These are phyloP conservation scores for Drosophila baimaii DNA, from an alignment of 1,140 invertebrate species.

Conservation along the genomic window DNA sequence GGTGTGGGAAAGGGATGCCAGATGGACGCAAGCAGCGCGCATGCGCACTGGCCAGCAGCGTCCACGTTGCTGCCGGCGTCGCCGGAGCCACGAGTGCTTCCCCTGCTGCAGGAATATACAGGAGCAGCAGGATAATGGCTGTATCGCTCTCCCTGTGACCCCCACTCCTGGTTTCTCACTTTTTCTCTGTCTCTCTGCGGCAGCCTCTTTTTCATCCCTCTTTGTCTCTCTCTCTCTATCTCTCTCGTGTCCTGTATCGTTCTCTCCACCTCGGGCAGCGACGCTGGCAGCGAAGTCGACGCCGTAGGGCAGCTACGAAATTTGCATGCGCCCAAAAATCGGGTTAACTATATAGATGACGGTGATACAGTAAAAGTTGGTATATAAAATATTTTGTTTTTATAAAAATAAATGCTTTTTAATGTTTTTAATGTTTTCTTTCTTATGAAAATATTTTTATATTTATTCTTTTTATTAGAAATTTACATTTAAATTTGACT, in stretches of 20 bases:
- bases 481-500: too few relatives aligned
- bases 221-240: neutral
- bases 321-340: slow-evolving; percentile 80
- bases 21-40: slow-evolving; percentile 37
- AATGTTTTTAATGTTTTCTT: neutral
- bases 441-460: neutral
- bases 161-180: neutral
- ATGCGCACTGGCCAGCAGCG: slow-evolving; percentile 64
- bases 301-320: slow-evolving; percentile 64
- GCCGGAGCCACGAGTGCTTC: slow-evolving; percentile 43
- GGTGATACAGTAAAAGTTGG: slow-evolving; percentile 18
- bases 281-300: slow-evolving; percentile 38
- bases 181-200: neutral
- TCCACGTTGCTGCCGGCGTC: slow-evolving; percentile 42
- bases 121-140: slow-evolving; percentile 76
- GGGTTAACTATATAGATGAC: slow-evolving; percentile 72
- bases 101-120: slow-evolving; percentile 46
- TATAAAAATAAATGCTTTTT: too few relatives aligned
- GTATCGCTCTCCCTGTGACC: slow-evolving; percentile 24
- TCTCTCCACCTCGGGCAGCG: slow-evolving; percentile 16
- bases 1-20: slow-evolving; percentile 22
- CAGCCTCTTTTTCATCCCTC: slow-evolving; percentile 1
- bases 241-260: neutral
- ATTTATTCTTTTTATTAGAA: neutral
- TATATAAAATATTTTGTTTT: too few relatives aligned